Conservation (phyloP, 1,140 invertebrate species). For the Caerostris darwini region DNA sequence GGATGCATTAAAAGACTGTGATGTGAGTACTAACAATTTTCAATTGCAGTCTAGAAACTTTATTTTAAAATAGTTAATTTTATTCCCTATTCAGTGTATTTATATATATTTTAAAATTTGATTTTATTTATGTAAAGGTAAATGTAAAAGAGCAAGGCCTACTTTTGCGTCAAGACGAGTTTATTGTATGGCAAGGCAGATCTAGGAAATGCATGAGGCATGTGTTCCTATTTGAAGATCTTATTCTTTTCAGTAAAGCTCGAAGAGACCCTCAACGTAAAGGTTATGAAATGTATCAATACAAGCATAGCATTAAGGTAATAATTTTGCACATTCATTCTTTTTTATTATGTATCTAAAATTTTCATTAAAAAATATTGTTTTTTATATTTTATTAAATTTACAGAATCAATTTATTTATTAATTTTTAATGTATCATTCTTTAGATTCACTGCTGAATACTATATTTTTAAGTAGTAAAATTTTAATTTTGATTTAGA, state of each 20-base stretch:
- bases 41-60: neutral
- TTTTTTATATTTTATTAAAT: too few species aligned
- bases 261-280: constrained; percentile 75
- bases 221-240: constrained; percentile 78
- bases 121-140: constrained; percentile 65
- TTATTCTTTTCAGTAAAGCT: constrained; percentile 78
- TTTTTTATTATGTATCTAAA: too few species aligned
- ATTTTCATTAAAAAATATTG: too few species aligned
- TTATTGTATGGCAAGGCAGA: constrained; percentile 78
- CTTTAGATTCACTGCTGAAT: too few species aligned
- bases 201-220: constrained; percentile 73
- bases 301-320: constrained; percentile 78
- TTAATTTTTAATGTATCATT: too few species aligned
- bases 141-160: constrained; percentile 78
- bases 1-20: constrained; percentile 78
- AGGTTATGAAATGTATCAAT: constrained; percentile 78
- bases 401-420: too few species aligned
- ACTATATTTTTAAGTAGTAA: too few species aligned
- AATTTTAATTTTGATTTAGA: too few species aligned
- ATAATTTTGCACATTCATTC: too few species aligned
- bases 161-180: constrained; percentile 77
- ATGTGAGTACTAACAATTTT: constrained; percentile 72
- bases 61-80: neutral
- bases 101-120: neutral
- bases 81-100: neutral